A percentile compares a stretch with the other conserved stretches of the same genome.
Conservation (phyloP, 2,888 invertebrate species). For the Noctua comes region DNA sequence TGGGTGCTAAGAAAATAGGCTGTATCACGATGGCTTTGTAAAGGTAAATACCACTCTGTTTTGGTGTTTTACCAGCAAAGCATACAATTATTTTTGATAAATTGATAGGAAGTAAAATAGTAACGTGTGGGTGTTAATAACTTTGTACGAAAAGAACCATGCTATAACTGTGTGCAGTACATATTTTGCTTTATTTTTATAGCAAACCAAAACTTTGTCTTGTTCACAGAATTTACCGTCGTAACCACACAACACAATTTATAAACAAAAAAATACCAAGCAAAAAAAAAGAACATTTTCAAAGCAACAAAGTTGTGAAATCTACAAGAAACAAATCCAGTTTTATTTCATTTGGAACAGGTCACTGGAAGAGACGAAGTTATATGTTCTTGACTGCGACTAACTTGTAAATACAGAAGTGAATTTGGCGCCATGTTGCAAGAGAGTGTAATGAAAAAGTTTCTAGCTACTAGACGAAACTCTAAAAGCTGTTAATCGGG, state of each 20-base stretch:
- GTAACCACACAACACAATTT: neutral
- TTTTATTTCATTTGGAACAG: conserved; percentile 61
- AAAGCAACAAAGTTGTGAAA: conserved; percentile 26
- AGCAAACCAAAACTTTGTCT: neutral
- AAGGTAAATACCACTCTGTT: neutral
- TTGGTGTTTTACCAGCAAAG: neutral
- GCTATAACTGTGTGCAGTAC: neutral
- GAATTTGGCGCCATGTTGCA: conserved; percentile 61
- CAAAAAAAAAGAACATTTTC: neutral
- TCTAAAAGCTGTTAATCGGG: conserved; percentile 64
- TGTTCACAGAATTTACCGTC: neutral
- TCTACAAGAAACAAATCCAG: conserved; percentile 34
- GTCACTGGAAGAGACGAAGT: conserved; percentile 53
- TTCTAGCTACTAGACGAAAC: conserved; percentile 59
- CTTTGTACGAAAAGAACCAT: neutral
- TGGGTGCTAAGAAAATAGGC: neutral
- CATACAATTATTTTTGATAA: neutral
- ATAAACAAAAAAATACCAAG: neutral
- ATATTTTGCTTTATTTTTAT: neutral
- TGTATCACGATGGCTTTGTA: neutral
- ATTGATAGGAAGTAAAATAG: neutral
- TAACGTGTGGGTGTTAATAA: neutral
- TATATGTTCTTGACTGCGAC: conserved; percentile 54
- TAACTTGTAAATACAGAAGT: conserved; percentile 64
- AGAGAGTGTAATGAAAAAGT: conserved; percentile 76